Conservation (phyloP, 2,797 vertebrate species). For the Mormyrops attenuatus region DNA sequence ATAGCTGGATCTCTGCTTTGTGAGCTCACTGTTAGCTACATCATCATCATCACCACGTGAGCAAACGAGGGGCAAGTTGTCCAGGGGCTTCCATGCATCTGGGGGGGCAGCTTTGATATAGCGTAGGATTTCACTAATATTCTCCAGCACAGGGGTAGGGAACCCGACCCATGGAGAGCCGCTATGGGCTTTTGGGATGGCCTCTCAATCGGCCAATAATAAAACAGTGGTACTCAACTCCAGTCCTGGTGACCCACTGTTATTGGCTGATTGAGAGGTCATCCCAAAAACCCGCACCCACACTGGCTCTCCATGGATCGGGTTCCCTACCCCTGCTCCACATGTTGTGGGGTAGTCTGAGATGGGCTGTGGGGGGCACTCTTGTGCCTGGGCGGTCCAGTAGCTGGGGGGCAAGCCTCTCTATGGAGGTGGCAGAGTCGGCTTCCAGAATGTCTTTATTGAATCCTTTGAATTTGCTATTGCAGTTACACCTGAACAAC, state of each 20-base stretch:
- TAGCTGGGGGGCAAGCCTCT: neutral
- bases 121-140: neutral
- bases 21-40: neutral
- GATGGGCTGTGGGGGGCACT: neutral
- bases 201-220: neutral
- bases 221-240: neutral
- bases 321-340: neutral
- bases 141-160: neutral
- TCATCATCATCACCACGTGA: neutral
- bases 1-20: neutral
- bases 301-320: neutral
- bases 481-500: neutral
- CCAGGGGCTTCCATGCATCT: neutral
- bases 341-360: neutral
- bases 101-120: neutral
- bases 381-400: neutral
- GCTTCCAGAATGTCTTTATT: neutral
- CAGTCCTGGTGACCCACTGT: neutral
- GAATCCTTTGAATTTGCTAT: neutral
- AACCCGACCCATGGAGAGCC: too few relatives aligned
- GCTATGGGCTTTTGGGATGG: neutral
- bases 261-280: neutral
- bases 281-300: neutral
- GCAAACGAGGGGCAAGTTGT: neutral
- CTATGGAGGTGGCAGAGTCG: neutral